Evolutionary conservation across 2,113 vertebrate species (phyloP).

Genomic region (Cryptomyrus ogoouensis): DNA sequence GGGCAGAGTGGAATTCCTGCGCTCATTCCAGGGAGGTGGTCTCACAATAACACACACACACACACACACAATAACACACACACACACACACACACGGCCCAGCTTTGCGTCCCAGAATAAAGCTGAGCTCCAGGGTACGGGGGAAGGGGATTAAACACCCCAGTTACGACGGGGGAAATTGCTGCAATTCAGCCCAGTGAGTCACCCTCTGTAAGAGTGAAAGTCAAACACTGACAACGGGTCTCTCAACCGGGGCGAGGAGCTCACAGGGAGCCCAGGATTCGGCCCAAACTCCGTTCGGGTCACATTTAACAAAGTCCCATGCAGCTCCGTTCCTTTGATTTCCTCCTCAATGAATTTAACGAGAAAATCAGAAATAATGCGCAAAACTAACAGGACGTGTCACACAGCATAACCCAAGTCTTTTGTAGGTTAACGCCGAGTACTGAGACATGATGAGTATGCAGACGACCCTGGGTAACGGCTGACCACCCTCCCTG

Average conservation of each 20-base stretch:
- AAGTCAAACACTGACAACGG: neutral
- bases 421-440: neutral
- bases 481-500: no score
- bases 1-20: constrained; percentile 8
- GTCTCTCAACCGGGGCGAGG: neutral
- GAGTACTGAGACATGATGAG: neutral
- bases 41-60: neutral
- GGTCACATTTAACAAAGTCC: neutral
- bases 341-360: neutral
- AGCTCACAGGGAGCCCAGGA: no score
- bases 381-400: neutral
- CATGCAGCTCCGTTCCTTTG: neutral
- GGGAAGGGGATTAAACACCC: neutral
- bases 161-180: neutral
- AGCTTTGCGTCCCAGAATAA: neutral
- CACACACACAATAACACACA: neutral
- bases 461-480: neutral
- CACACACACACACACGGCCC: neutral
- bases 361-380: neutral
- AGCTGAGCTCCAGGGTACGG: neutral
- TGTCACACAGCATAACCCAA: neutral
- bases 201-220: constrained; percentile 5
- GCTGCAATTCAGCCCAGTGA: neutral
- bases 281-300: neutral
- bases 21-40: neutral